Base-by-base conservation (phyloP, 2,888 invertebrate genomes). In the Leucophora obtusa region DNA sequence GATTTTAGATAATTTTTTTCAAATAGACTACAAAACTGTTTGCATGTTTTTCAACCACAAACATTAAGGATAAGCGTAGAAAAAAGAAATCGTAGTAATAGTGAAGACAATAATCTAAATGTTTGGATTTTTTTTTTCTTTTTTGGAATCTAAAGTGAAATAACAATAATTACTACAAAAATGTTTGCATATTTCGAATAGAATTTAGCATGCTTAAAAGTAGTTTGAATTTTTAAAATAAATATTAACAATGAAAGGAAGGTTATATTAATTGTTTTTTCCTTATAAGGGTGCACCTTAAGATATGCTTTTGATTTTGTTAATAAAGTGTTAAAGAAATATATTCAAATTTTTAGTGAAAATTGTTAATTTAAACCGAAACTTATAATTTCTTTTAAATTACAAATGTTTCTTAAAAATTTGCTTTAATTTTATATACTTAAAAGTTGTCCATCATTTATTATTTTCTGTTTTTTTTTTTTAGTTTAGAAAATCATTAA, bases 31-130 rank as follows among this genome's bases (percentile, higher is more conserved):
- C n/a, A 47, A 47, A n/a, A 47, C 10, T n/a, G 53, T 58, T 81
- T 77, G 81, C 81, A 81, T 81, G 81, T 81, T 65, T 43, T 56
- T 50, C 77, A 69, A 66, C 77, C 77, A 81, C 81, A 74, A 78
- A 38, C 77, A 51, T 77, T 73, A 78, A 58, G 66, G 50, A 65
- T 65, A 77, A 50, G 15, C 21, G 7, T 6, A 28, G 28, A 28
- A 28, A 6, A 28, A 28, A 28, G 28, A 28, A 28, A 6, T 28
- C 7, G 28, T 6, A 24, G 21, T 8, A 33, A 28, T n/a, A 56
- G 21, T 21, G 28, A 70, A n/a, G 54, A 28, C 43, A 54, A 54
- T 47, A n/a, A 43, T 47, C 60, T 47, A 47, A 47, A 47, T 47
- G 43, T n/a, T 47, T 14, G n/a, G n/a, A 9, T 9, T 58, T 28